Conservation (phyloP, 2,888 invertebrate species). For the Chloroclystis v-ata region DNA sequence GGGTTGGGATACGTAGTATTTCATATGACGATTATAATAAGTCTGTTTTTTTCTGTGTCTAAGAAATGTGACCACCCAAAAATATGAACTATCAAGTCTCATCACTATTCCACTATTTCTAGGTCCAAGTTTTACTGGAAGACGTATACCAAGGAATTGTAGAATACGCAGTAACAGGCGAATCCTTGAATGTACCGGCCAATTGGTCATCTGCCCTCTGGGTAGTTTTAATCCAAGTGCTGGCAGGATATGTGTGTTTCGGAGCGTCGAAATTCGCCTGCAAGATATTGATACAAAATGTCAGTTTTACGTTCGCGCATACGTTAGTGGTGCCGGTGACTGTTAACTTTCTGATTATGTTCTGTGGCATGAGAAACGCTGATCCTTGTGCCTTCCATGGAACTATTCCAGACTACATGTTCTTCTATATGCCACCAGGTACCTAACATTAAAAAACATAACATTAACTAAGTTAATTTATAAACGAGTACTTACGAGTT, state of each 20-base stretch:
- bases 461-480: too few relatives aligned
- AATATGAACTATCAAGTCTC: too few relatives aligned
- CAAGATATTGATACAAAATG: conserved; percentile 92
- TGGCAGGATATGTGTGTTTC: conserved; percentile 82
- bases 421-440: conserved; percentile 88
- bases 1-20: too few relatives aligned
- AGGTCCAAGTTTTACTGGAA: conserved; percentile 69
- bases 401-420: conserved; percentile 88
- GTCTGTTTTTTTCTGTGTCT: too few relatives aligned
- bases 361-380: conserved; percentile 81
- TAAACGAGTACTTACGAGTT: not conserved
- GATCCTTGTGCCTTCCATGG: conserved; percentile 83
- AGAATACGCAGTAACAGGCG: conserved; percentile 55
- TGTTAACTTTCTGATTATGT: conserved; percentile 81
- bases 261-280: conserved; percentile 88
- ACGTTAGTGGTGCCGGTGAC: conserved; percentile 86
- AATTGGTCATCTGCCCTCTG: conserved; percentile 71
- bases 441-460: not conserved
- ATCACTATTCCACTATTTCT: too few relatives aligned
- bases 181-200: conserved; percentile 44
- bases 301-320: conserved; percentile 91
- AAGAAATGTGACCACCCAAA: too few relatives aligned
- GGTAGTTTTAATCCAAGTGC: conserved; percentile 82
- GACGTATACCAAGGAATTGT: conserved; percentile 53
- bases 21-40: too few relatives aligned